These are phyloP conservation scores for Cephus pulcher DNA, from an alignment of 2,888 invertebrate genomes.

Conservation along the genomic window DNA sequence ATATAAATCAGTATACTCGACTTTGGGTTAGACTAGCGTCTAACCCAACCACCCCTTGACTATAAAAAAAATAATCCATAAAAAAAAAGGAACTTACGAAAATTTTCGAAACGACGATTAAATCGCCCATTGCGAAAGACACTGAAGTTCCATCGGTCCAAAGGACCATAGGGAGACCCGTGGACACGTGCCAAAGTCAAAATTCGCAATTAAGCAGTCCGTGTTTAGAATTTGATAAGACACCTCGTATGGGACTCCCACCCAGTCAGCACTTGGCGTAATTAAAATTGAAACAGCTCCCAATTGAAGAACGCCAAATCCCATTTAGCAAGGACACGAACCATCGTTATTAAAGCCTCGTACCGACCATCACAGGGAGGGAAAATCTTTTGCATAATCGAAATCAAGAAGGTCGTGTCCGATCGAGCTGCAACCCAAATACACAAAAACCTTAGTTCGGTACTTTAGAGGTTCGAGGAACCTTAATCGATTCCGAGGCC, in stretches of 20 bases:
- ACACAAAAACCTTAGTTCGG: neutral
- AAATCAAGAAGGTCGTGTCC: neutral
- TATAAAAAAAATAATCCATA: too few relatives aligned
- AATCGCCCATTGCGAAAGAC: neutral
- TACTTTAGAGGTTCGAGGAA: conserved; percentile 11
- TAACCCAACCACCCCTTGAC: too few relatives aligned
- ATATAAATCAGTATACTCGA: too few relatives aligned
- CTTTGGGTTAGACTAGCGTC: too few relatives aligned
- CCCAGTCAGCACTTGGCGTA: neutral
- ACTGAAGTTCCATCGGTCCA: neutral
- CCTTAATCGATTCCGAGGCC: conserved; percentile 16
- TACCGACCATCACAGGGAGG: neutral
- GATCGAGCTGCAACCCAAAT: neutral
- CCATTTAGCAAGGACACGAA: neutral
- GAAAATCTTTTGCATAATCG: neutral
- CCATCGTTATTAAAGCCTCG: neutral
- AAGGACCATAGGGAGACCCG: neutral
- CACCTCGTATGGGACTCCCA: too few relatives aligned
- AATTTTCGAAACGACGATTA: neutral
- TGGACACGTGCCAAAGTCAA: neutral
- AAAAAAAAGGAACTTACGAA: neutral
- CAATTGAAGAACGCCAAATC: neutral
- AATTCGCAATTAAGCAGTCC: neutral
- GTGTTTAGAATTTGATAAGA: neutral
- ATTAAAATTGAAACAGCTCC: neutral